Conservation (phyloP, 2,797 vertebrate species). For the Gymnothorax reevesii region DNA sequence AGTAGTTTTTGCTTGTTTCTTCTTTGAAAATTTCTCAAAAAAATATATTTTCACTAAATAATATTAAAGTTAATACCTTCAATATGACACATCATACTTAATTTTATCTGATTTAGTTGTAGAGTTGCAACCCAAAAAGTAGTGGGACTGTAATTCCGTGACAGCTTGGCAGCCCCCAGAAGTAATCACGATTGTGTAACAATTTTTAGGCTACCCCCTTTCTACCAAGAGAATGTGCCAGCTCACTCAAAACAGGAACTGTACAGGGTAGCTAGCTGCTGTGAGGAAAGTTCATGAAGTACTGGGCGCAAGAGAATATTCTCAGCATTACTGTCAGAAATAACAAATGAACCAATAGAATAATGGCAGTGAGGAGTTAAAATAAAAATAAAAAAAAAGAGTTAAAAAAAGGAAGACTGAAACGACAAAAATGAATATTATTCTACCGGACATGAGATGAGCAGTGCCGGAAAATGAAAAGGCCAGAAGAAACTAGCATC, state of each 20-base stretch:
- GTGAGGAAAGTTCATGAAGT: neutral
- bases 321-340: neutral
- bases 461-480: neutral
- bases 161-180: no score
- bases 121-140: no score
- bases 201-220: neutral
- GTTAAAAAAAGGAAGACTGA: neutral
- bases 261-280: neutral
- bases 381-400: neutral
- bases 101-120: no score
- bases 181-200: no score
- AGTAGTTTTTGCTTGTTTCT: no score
- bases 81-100: no score
- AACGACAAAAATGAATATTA: neutral
- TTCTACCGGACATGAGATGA: neutral
- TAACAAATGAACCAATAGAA: neutral
- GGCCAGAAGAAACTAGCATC: slow-evolving; percentile 39
- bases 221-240: neutral
- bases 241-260: neutral
- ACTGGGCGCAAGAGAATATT: neutral
- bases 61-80: no score
- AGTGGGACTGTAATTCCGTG: no score
- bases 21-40: no score
- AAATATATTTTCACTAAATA: no score
- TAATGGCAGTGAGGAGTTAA: neutral